Base-by-base conservation (phyloP, 2,797 vertebrate genomes). In the Morelia viridis region DNA sequence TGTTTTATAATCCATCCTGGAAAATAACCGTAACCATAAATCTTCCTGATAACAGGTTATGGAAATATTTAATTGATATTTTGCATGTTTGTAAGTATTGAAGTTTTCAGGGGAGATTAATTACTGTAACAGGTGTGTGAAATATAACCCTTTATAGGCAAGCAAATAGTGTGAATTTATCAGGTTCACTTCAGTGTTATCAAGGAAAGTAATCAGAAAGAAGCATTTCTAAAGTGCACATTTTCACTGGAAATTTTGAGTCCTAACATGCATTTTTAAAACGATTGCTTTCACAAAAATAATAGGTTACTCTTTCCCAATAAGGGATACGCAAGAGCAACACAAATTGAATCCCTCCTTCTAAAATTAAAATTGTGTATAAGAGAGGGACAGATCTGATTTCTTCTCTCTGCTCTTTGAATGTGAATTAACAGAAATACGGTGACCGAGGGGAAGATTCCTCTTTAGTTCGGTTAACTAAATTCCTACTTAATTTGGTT, bases 61-160 rank as follows among this genome's bases (percentile, higher is more conserved):
- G 50, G 68, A 83, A 85, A 91, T 87, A 46, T 57, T 46, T 89
- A 89, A 89, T 35, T 91, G 87, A 76, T 53, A 85, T 68, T 68
- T 62, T 86, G 86, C 53, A 28, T 62, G 85, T 15, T 62, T 68
- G 28, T 68, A 58, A 71, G 71, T 88, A 91, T 41, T 68, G 85
- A 41, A 5, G 35, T 15, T 89, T 57, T 76, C 80, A 56, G 53
- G 76, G 35, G 22, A 87, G 41, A 85, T 93, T 83, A 26, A 53
- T 86, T 46, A 53, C 22, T 28, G 7, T 57, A 89, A 86, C 26
- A 91, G 71, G 85, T 35, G 2, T n/a, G 56, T 50, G 80, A 58
- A 24, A 46, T 61, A 57, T 46, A 80, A 62, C 7, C 46, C 26
- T 84, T 19, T 35, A 22, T 60, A 84, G 65, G 6, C 28, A 0